Conservation (phyloP, 2,797 vertebrate genomes). For the Bradypodion ventrale region DNA sequence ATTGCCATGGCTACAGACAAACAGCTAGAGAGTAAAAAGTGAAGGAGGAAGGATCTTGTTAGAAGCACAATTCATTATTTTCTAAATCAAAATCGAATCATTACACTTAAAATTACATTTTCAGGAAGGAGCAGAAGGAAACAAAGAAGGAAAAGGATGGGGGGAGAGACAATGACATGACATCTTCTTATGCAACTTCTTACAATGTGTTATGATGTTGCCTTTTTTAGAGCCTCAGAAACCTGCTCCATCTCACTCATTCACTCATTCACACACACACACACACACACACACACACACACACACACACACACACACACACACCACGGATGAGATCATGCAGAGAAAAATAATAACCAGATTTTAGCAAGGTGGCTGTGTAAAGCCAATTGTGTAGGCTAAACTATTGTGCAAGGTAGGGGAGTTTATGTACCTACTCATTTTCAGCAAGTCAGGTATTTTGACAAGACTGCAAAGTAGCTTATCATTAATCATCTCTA, state of each 20-base stretch:
- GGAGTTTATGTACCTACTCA: slow-evolving; percentile 11
- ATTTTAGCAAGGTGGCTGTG: slow-evolving; percentile 41
- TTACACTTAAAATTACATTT: slow-evolving; percentile 37
- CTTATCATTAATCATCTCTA: slow-evolving; percentile 32
- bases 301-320: neutral
- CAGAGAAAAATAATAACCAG: slow-evolving; percentile 20
- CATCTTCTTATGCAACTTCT: neutral
- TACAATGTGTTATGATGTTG: neutral
- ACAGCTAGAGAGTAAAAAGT: neutral
- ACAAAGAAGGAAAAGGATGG: too few relatives aligned
- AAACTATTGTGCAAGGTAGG: slow-evolving; percentile 3
- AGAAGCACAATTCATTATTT: slow-evolving; percentile 12
- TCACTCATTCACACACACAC: too few relatives aligned
- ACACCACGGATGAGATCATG: slow-evolving; percentile 42
- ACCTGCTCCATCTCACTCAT: slow-evolving; percentile 35
- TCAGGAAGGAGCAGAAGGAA: neutral
- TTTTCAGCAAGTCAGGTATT: slow-evolving; percentile 5
- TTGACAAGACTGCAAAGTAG: slow-evolving; percentile 18
- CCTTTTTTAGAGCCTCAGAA: slow-evolving; percentile 31
- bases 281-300: too few relatives aligned
- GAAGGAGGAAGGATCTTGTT: neutral
- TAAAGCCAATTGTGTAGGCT: slow-evolving; percentile 22
- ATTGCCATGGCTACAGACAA: neutral
- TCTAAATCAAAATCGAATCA: slow-evolving; percentile 18
- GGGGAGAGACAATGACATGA: neutral